phyloP scores from a whole-genome alignment of 2,888 invertebrate species.

The Athalia cordata region DNA sequence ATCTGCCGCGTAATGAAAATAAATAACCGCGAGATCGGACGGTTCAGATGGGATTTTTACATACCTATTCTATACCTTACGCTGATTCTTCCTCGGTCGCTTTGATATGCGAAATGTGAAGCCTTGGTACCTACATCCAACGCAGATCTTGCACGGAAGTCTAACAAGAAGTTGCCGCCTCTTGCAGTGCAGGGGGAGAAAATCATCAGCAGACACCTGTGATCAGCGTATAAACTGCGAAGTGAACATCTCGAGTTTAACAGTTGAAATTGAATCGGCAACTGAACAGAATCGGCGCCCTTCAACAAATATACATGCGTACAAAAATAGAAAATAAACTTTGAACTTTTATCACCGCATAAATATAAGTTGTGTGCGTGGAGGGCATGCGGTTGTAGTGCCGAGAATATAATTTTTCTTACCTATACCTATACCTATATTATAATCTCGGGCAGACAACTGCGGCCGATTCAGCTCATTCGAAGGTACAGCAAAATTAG shows the following conservation, averaged over 20 bases:
- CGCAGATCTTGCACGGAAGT: not conserved
- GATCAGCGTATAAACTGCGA: conserved; percentile 17
- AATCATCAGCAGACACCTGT: not conserved
- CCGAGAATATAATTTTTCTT: not conserved
- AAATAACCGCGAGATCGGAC: not conserved
- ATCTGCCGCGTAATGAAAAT: not conserved
- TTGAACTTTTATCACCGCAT: not conserved
- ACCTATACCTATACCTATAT: not conserved
- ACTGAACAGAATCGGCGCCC: not conserved
- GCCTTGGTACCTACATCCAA: not conserved
- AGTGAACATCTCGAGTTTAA: not conserved
- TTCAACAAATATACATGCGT: no score
- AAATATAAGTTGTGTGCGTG: not conserved
- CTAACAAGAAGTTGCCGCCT: conserved; percentile 3
- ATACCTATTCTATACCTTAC: not conserved
- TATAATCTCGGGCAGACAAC: not conserved
- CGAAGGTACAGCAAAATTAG: no score
- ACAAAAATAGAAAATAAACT: no score
- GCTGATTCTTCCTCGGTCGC: conserved; percentile 1
- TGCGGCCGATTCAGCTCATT: no score
- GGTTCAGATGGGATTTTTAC: not conserved
- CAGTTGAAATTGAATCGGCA: conserved; percentile 9
- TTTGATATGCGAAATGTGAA: conserved; percentile 23
- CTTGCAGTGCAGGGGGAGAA: conserved; percentile 7
- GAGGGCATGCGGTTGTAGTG: not conserved